Evolutionary conservation across 1,140 invertebrate genomes (phyloP).

Genomic region (Probaryconus sp.): DNA sequence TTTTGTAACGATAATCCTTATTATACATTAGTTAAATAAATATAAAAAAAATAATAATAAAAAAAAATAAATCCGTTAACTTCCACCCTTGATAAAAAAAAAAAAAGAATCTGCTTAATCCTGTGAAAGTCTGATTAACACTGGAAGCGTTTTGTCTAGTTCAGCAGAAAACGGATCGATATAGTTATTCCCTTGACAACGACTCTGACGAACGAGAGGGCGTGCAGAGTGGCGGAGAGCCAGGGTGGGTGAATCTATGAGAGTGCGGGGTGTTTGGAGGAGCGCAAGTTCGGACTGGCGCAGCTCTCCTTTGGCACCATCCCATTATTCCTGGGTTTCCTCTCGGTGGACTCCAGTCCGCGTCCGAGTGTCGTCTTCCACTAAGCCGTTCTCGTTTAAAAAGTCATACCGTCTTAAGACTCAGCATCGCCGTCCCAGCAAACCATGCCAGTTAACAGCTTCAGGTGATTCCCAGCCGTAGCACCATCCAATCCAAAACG

Average conservation of each 20-base stretch:
- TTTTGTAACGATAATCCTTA: too few relatives aligned
- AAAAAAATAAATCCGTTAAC: too few relatives aligned
- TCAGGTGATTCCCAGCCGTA: slow-evolving; percentile 22
- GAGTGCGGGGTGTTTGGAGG: not conserved
- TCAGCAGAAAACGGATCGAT: slow-evolving; percentile 51
- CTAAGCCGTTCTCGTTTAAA: slow-evolving; percentile 1
- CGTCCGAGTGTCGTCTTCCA: slow-evolving; percentile 15
- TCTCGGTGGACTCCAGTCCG: not conserved
- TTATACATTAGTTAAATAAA: too few relatives aligned
- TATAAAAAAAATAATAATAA: too few relatives aligned
- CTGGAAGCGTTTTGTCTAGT: too few relatives aligned
- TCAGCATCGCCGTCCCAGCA: slow-evolving; percentile 9
- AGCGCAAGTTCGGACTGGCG: slow-evolving; percentile 52
- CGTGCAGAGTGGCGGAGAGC: slow-evolving; percentile 1
- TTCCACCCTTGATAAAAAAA: too few relatives aligned
- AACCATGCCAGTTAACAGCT: slow-evolving; percentile 21
- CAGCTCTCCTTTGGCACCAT: slow-evolving; percentile 31
- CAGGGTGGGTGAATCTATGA: slow-evolving; percentile 11
- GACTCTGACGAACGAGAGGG: slow-evolving; percentile 46
- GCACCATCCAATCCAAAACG: not conserved
- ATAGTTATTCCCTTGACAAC: slow-evolving; percentile 51
- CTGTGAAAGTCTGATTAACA: too few relatives aligned
- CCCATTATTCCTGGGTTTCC: slow-evolving; percentile 28
- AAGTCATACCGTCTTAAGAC: too few relatives aligned
- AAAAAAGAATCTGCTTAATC: too few relatives aligned